Conservation (phyloP, 2,888 invertebrate genomes). For the Auanema freiburgensis region DNA sequence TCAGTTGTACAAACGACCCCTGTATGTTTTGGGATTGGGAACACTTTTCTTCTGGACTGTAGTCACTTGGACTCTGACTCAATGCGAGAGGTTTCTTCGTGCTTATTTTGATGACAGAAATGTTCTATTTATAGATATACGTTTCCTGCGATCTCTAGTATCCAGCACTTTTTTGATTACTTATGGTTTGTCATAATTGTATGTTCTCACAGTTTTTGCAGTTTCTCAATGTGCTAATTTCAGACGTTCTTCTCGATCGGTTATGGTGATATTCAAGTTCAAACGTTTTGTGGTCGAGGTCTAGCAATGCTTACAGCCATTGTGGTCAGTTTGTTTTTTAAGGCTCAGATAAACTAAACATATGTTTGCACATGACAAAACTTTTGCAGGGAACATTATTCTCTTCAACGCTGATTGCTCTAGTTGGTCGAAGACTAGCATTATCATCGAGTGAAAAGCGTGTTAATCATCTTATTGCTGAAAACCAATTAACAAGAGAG, state of each 20-base stretch:
- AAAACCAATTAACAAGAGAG: constrained; percentile 49
- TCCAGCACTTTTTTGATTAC: constrained; percentile 55
- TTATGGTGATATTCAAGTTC: constrained; percentile 96
- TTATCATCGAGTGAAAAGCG: constrained; percentile 98
- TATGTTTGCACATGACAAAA: background rate
- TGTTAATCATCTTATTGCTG: constrained; percentile 90
- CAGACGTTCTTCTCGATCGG: constrained; percentile 98
- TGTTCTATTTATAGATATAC: constrained; percentile 27
- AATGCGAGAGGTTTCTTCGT: constrained; percentile 85
- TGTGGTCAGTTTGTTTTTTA: constrained; percentile 75
- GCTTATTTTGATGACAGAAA: background rate
- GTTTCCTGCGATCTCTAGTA: constrained; percentile 35
- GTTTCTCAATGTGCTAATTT: constrained; percentile 64
- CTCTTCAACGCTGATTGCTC: constrained; percentile 96
- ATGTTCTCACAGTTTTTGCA: constrained; percentile 18
- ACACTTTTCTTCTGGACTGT: constrained; percentile 99
- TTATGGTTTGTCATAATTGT: constrained; percentile 63
- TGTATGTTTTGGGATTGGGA: constrained; percentile 79
- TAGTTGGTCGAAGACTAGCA: constrained; percentile 96
- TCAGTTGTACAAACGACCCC: constrained; percentile 90
- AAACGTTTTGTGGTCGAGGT: constrained; percentile 98
- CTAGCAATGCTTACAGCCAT: constrained; percentile 98
- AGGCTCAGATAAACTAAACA: background rate
- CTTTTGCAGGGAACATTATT: constrained; percentile 89
- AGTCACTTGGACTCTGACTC: constrained; percentile 95